These are phyloP conservation scores for Hyalella azteca DNA, from an alignment of 2,888 invertebrate species.

Conservation along the genomic window DNA sequence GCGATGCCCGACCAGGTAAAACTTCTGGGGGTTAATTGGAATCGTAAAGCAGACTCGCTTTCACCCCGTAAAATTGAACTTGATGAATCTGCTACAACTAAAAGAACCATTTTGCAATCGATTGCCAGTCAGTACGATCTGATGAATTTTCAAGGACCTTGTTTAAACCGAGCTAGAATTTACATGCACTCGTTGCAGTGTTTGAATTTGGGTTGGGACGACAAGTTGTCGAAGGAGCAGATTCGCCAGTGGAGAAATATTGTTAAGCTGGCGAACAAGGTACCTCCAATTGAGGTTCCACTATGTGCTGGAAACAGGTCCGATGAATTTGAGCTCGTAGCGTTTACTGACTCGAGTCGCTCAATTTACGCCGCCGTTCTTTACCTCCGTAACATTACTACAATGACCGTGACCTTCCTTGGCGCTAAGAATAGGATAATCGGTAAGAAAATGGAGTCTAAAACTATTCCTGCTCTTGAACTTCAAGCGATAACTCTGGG, in stretches of 20 bases:
- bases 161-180: background rate
- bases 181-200: background rate
- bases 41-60: background rate
- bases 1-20: background rate
- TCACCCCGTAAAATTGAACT: background rate
- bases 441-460: background rate
- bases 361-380: background rate
- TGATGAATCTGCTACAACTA: background rate
- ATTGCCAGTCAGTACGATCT: background rate
- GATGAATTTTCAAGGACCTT: background rate
- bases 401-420: background rate
- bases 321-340: background rate
- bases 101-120: background rate
- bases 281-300: background rate
- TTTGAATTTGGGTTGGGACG: background rate
- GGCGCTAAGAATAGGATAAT: background rate
- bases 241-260: background rate
- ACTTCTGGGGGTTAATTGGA: background rate
- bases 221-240: background rate
- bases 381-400: background rate
- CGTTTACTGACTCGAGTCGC: background rate
- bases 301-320: background rate
- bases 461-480: background rate
- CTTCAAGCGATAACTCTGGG: background rate
- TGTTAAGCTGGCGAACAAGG: background rate